Percentiles rank a stretch among this genome's conserved stretches.
Evolutionary conservation across 2,888 invertebrate species (phyloP).

Genomic region (Isoperla grammatica): DNA sequence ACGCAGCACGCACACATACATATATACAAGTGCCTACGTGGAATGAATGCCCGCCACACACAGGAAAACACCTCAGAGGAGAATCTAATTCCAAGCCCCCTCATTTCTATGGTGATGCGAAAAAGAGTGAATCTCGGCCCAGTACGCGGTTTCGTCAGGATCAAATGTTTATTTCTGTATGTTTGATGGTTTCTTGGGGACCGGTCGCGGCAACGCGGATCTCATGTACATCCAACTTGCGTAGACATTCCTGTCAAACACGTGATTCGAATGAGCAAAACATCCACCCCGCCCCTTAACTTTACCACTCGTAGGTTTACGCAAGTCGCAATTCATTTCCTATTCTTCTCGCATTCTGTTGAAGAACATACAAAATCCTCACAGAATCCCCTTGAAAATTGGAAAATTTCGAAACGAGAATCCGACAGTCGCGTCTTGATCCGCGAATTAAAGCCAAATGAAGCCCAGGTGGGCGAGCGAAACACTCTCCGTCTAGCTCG

Average conservation of each 20-base stretch:
- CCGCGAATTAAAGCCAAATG: no score
- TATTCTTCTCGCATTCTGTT: slow-evolving; percentile 7
- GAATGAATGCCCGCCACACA: no score
- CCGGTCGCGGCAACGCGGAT: no score
- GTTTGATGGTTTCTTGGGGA: slow-evolving; percentile 4
- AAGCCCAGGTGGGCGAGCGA: no score
- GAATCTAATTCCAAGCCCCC: no score
- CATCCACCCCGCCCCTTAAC: background rate
- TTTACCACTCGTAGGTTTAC: slow-evolving; percentile 7
- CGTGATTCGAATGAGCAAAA: slow-evolving; percentile 6
- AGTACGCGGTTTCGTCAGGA: background rate
- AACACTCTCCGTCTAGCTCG: no score
- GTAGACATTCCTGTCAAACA: slow-evolving; percentile 10
- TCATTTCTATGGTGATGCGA: slow-evolving; percentile 3
- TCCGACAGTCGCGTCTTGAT: background rate
- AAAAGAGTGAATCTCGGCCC: background rate
- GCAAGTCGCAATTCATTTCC: background rate
- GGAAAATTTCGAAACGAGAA: slow-evolving; percentile 7
- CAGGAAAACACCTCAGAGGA: no score
- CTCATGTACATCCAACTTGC: background rate
- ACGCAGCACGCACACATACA: no score
- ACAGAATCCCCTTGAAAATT: slow-evolving; percentile 11
- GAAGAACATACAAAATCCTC: slow-evolving; percentile 17
- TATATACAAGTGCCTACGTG: no score
- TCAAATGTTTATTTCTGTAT: slow-evolving; percentile 11